A percentile compares a stretch with the other conserved stretches of the same genome.
These are phyloP conservation scores for Nebria brevicollis DNA, from an alignment of 2,888 invertebrate species.

Conservation along the genomic window DNA sequence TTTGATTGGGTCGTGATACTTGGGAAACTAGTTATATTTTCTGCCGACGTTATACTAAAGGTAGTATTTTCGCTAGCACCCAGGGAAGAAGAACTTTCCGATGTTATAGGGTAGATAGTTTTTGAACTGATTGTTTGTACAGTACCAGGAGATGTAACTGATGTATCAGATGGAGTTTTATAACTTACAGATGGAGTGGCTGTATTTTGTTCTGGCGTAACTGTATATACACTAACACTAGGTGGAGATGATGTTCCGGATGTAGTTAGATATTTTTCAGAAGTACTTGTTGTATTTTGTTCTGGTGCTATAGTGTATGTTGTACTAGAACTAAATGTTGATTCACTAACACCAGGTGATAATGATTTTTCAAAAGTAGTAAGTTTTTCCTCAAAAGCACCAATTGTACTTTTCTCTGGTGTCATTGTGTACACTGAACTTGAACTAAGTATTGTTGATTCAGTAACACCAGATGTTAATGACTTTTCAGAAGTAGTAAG, in stretches of 20 bases:
- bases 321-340: background rate
- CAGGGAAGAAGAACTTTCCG: background rate
- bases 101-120: slow-evolving; percentile 20
- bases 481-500: slow-evolving; percentile 26
- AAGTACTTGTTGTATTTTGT: background rate
- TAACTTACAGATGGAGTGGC: slow-evolving; percentile 26
- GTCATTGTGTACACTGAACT: slow-evolving; percentile 16
- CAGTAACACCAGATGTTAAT: background rate
- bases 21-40: background rate
- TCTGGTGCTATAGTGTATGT: slow-evolving; percentile 26
- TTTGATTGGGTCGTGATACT: no score
- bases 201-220: slow-evolving; percentile 29
- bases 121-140: slow-evolving; percentile 16
- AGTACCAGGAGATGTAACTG: slow-evolving; percentile 1
- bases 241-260: slow-evolving; percentile 17
- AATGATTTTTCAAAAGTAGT: slow-evolving; percentile 28
- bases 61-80: no score
- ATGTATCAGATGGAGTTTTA: slow-evolving; percentile 21
- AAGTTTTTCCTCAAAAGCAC: slow-evolving; percentile 17
- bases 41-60: background rate
- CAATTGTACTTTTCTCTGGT: slow-evolving; percentile 31
- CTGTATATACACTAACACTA: slow-evolving; percentile 6
- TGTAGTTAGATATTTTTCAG: slow-evolving; percentile 17
- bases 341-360: background rate
- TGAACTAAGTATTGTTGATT: background rate